A percentile compares a stretch with the other conserved stretches of the same genome.
Evolutionary conservation across 2,797 vertebrate genomes (phyloP).

Genomic region (Anabacerthia variegaticeps): DNA sequence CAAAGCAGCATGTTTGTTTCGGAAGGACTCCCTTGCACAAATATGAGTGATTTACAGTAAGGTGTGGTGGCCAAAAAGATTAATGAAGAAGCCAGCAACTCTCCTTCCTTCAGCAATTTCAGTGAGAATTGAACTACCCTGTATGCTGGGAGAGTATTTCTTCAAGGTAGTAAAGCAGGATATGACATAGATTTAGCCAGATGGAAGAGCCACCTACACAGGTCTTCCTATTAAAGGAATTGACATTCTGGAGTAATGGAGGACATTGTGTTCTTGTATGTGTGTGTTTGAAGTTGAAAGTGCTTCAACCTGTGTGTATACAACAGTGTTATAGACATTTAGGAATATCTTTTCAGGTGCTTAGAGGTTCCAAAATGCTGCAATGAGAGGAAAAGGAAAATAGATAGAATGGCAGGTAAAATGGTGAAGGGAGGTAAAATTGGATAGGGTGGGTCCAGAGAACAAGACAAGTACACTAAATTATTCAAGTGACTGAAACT

Average conservation of each 20-base stretch:
- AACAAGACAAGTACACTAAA: background rate
- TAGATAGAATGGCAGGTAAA: background rate
- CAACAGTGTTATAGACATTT: background rate
- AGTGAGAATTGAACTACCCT: background rate
- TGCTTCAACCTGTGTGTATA: background rate
- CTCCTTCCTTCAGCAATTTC: background rate
- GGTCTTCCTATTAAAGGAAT: background rate
- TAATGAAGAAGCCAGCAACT: background rate
- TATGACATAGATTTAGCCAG: background rate
- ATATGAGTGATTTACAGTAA: background rate
- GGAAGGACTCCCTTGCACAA: background rate
- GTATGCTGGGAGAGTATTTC: background rate
- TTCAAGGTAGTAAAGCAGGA: background rate
- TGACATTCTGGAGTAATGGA: background rate
- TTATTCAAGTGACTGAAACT: background rate
- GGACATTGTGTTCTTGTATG: fast-evolving
- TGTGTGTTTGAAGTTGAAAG: background rate
- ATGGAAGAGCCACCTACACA: background rate
- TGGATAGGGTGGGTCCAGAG: background rate
- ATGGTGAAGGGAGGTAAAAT: background rate
- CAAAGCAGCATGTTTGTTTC: background rate
- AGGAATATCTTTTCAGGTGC: background rate
- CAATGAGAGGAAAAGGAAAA: background rate
- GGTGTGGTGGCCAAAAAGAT: background rate
- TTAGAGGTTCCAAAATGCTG: background rate